Base-by-base conservation (phyloP, 2,888 invertebrate genomes). In the Drosophila yooni region DNA sequence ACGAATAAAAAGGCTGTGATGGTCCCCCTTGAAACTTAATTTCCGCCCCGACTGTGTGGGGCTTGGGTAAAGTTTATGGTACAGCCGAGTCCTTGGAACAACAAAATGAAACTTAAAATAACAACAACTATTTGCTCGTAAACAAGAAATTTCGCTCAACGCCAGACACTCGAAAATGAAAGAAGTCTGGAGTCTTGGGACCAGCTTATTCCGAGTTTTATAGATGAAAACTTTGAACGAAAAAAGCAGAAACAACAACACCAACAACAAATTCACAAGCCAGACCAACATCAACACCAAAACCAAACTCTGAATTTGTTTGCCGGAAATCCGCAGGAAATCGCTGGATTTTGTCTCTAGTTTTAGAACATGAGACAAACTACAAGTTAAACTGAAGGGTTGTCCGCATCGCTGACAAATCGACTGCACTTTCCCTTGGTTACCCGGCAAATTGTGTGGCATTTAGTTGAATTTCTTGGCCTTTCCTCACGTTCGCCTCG, bases 91-190 rank as follows among this genome's bases (percentile, higher is more conserved):
- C 76, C 82, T 84, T 89, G 85, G 81, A 89, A 89, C 90, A 88
- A 87, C 90, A 88, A 89, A 90, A 87, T 82, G 82, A 88, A 89
- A 87, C 90, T 87, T 90, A 84, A 87, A 90, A 90, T 90, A 89
- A 87, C 89, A 87, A 90, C 89, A 90, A 87, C 90, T 86, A 86
- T 86, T 86, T 86, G 74, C 79, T 88, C 88, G 90, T 88, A 88
- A 88, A 90, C 91, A 88, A 90, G 90, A 89, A 90, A 85, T 88
- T 89, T 89, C 90, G 83, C 81, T 83, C 76, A 81, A 53, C 74
- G 65, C 76, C 77, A 82, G 82, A 83, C 82, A 88, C 81, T 88
- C 76, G 70, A 90, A 83, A 82, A 88, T 74, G 79, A 79, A 79
- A 79, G 79, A 73, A 79, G 81, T 79, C 79, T 79, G 57, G 48